Evolutionary conservation across 2,888 invertebrate genomes (phyloP).

Genomic region (Lycaena phlaeas): DNA sequence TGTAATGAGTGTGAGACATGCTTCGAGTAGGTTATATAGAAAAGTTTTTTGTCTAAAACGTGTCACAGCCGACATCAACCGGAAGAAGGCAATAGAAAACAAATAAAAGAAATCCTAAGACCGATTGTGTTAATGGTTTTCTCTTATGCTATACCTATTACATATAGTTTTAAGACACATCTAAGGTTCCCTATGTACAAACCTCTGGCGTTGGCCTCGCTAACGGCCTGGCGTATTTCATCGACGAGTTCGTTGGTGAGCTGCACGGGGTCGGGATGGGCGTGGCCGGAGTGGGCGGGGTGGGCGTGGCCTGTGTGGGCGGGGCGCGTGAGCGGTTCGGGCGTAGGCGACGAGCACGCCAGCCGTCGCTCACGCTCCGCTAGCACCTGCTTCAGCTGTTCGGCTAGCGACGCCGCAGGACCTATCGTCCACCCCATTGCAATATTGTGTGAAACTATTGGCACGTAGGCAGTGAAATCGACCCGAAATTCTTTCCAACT

Average conservation of each 20-base stretch:
- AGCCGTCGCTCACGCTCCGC: slow-evolving; percentile 87
- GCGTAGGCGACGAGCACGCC: slow-evolving; percentile 52
- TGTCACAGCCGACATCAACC: too few relatives aligned
- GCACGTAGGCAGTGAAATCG: too few relatives aligned
- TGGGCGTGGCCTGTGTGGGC: slow-evolving; percentile 14
- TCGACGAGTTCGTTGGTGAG: slow-evolving; percentile 87
- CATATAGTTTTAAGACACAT: too few relatives aligned
- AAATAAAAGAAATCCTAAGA: too few relatives aligned
- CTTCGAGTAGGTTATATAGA: too few relatives aligned
- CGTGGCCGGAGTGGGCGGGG: slow-evolving; percentile 1
- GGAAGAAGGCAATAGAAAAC: too few relatives aligned
- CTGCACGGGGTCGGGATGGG: slow-evolving; percentile 76
- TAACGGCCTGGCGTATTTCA: slow-evolving; percentile 90
- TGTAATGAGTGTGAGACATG: too few relatives aligned
- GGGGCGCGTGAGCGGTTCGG: slow-evolving; percentile 20
- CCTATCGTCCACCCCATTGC: slow-evolving; percentile 43
- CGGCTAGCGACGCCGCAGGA: slow-evolving; percentile 85
- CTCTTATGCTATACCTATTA: too few relatives aligned
- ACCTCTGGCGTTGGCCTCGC: slow-evolving; percentile 91
- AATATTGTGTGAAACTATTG: neutral
- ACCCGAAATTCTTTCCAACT: too few relatives aligned
- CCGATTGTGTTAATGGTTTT: too few relatives aligned
- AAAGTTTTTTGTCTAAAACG: too few relatives aligned
- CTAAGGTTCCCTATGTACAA: too few relatives aligned
- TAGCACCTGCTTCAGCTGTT: slow-evolving; percentile 89